Conservation (phyloP, 2,797 vertebrate genomes). For the Melanitta fusca region DNA sequence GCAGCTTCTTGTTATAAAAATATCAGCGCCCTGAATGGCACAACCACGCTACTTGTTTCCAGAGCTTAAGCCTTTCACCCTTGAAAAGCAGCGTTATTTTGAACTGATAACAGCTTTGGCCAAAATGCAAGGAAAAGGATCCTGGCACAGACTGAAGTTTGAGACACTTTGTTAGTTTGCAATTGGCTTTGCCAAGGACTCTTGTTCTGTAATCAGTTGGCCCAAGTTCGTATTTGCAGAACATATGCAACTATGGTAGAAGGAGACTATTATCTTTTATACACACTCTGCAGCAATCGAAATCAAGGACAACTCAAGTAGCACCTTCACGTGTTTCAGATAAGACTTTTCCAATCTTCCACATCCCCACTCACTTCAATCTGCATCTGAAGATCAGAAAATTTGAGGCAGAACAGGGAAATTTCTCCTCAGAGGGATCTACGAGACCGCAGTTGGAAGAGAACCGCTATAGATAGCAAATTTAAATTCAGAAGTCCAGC, state of each 20-base stretch:
- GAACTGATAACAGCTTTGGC: background rate
- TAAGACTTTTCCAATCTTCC: background rate
- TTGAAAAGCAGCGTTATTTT: background rate
- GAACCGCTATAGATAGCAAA: background rate
- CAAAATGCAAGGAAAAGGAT: background rate
- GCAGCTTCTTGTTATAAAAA: background rate
- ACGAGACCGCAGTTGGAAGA: background rate
- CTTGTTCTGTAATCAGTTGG: background rate
- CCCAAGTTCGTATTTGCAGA: background rate
- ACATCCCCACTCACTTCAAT: background rate
- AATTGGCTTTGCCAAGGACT: constrained; percentile 33
- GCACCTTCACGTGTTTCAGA: accelerated
- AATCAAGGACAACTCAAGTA: background rate
- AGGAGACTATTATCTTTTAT: background rate
- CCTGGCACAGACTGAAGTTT: background rate
- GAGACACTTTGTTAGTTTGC: background rate
- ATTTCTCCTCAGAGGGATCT: background rate
- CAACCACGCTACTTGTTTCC: background rate
- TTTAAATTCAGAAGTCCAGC: too few relatives aligned
- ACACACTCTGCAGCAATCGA: background rate
- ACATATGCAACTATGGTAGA: background rate
- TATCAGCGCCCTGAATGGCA: constrained; percentile 5
- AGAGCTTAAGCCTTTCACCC: background rate
- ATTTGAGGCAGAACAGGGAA: background rate
- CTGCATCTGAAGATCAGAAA: background rate